Evolutionary conservation across 2,888 invertebrate species (phyloP).

Genomic region (Zonitis immaculata): DNA sequence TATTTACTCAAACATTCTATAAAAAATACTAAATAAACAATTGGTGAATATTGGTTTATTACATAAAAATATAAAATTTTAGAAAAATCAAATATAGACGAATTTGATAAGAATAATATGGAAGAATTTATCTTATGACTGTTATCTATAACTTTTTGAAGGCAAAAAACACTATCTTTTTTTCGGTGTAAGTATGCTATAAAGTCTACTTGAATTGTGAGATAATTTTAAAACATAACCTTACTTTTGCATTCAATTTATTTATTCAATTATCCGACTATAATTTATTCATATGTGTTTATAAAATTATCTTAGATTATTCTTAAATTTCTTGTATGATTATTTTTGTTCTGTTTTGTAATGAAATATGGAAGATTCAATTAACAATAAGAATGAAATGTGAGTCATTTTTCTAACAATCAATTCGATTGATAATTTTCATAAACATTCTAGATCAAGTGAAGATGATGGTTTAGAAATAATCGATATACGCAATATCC

Average conservation of each 20-base stretch:
- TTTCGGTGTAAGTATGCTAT: not conserved
- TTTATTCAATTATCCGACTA: too few species aligned
- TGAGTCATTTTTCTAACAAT: too few species aligned
- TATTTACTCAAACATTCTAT: too few species aligned
- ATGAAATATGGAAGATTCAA: conserved; percentile 1
- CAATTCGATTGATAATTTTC: not conserved
- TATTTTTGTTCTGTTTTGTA: too few species aligned
- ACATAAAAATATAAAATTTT: too few species aligned
- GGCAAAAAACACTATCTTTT: not conserved
- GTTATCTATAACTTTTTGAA: too few species aligned
- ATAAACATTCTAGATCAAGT: conserved; percentile 7
- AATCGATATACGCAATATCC: conserved; percentile 35
- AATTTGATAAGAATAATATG: too few species aligned
- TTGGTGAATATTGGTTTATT: too few species aligned
- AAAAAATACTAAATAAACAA: too few species aligned
- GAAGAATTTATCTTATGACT: too few species aligned
- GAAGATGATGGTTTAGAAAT: conserved; percentile 29
- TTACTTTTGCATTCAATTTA: too few species aligned
- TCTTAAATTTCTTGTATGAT: not conserved
- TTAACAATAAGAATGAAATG: not conserved
- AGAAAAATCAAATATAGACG: too few species aligned
- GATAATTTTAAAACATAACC: not conserved
- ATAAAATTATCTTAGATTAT: not conserved
- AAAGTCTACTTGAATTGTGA: not conserved
- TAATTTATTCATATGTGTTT: not conserved